Base-by-base conservation (phyloP, 2,113 vertebrate genomes). In the Lucifuga dentata region DNA sequence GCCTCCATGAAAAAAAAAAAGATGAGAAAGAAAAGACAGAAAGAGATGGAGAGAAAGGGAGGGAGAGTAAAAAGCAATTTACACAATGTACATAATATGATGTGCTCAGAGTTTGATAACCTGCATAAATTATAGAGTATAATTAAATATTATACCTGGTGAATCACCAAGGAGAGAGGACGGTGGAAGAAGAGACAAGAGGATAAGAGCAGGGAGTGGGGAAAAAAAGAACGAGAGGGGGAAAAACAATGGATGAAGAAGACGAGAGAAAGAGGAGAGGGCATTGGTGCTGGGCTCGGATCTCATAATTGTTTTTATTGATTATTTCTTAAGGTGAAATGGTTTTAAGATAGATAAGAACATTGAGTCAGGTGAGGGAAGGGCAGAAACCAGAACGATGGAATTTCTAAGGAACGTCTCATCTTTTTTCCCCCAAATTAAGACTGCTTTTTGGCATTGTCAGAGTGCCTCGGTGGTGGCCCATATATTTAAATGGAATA, bases 81-180 rank as follows among this genome's bases (percentile, higher is more conserved):
- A 90, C 93, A 91, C 92, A 93, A 93, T 93, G 92, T 92, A 93
- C 92, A 93, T 93, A 93, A 93, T 92, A 93, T 91, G 90, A 93
- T 93, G 90, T 90, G 88, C 91, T 89, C 90, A 85, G 88, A 91
- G 88, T 93, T 93, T 94, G 93, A 94, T 93, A 94, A 93, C 91
- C 92, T 91, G 91, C 92, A 93, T 94, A 94, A 94, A 94, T 94
- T 93, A 93, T 91, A 91, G 92, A 91, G 87, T 84, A 86, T 93
- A 92, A 94, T 94, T 94, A 94, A 93, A 94, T 93, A 93, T 92
- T 91, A 90, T 90, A 92, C 89, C 85, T 86, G 50, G 84, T 89
- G 88, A 91, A 91, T 92, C 86, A 86, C 86, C 82, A 85, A 91
- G 81, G 88, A 90, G 90, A 90, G 88, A 83, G 71, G 75, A 74